These are phyloP conservation scores for Xenotilapia flavipinnis DNA, from an alignment of 2,113 vertebrate genomes.

Conservation along the genomic window DNA sequence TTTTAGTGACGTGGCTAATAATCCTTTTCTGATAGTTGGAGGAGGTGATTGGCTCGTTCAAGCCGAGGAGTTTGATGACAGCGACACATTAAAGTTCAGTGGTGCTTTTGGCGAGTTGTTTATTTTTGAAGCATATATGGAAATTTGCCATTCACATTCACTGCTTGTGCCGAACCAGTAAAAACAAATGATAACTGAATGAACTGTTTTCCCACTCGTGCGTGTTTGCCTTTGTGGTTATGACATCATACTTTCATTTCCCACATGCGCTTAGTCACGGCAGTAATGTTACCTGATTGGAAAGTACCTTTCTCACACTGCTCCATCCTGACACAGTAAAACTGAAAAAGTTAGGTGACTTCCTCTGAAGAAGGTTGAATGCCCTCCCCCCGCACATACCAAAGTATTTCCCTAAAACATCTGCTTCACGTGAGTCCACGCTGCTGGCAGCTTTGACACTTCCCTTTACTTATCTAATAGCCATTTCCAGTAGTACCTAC, in stretches of 20 bases:
- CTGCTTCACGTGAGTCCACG: neutral
- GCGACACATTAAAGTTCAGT: neutral
- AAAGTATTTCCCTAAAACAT: neutral
- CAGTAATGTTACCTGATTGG: neutral
- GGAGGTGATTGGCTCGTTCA: neutral
- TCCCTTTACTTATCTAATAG: neutral
- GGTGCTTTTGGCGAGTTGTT: neutral
- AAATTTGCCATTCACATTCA: neutral
- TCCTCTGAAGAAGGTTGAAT: neutral
- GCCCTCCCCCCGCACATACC: neutral
- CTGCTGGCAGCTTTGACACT: neutral
- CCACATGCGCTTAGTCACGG: neutral
- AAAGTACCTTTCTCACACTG: conserved; percentile 6
- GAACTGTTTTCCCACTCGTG: neutral
- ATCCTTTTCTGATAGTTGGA: neutral
- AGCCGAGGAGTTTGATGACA: neutral
- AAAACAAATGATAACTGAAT: neutral
- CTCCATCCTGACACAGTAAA: neutral
- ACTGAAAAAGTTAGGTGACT: conserved; percentile 7
- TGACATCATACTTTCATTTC: neutral
- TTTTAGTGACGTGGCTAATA: neutral
- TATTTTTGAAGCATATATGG: neutral
- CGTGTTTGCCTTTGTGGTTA: neutral
- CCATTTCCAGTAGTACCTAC: neutral
- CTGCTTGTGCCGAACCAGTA: neutral